A percentile compares a stretch with the other conserved stretches of the same genome.
phyloP scores from a whole-genome alignment of 1,140 invertebrate species.

The Heliconius eleuchia region DNA sequence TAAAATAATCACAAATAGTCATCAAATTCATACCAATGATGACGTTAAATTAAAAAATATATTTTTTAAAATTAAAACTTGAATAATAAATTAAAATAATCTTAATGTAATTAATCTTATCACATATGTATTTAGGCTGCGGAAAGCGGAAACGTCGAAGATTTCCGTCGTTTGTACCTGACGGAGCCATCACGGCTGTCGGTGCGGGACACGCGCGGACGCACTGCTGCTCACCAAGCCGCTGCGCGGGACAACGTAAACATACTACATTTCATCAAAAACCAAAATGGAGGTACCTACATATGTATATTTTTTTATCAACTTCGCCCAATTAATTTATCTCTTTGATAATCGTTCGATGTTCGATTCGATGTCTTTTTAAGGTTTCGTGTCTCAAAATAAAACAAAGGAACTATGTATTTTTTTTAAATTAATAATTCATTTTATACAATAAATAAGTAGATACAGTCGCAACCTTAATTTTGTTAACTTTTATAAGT shows the following conservation, averaged over 20 bases:
- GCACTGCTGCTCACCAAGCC: constrained; percentile 89
- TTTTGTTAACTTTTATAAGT: no score
- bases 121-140: constrained; percentile 85
- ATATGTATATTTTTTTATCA: background rate
- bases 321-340: background rate
- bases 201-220: constrained; percentile 86
- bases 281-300: constrained; percentile 86
- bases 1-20: no score
- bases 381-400: no score
- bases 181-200: constrained; percentile 86
- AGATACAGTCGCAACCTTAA: no score
- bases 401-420: no score
- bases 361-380: no score
- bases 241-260: constrained; percentile 87
- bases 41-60: background rate
- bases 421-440: no score
- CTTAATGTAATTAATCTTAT: background rate
- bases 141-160: constrained; percentile 90
- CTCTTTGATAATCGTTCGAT: no score
- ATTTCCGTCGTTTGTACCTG: constrained; percentile 87
- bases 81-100: no score
- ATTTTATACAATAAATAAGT: no score
- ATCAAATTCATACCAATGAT: no score
- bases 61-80: background rate
- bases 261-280: constrained; percentile 88